Evolutionary conservation across 2,888 invertebrate species (phyloP), one percentile per base, ranked within the genome.

Genomic region (Dioctria rufipes): DNA sequence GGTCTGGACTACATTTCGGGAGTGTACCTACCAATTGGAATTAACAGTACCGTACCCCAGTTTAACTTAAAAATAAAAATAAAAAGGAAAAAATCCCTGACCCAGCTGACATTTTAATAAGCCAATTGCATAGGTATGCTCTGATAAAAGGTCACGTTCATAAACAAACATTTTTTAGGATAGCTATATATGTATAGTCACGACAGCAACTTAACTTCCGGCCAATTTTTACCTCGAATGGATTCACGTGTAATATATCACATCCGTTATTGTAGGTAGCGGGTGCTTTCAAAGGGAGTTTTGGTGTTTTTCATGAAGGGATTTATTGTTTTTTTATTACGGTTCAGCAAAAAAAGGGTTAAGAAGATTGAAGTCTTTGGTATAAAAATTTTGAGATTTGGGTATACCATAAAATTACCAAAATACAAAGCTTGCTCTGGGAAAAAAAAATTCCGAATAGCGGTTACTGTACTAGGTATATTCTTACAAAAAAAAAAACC

Each of bases 321-420:
- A 73, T 80, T 73, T 73, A 73, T 73, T 73, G 73, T 73, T 80
- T 69, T 80, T 80, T 80, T 80, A 80, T 80, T 80, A 54, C 80
- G 80, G 73, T 80, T 54, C 6, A 80, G 65, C 42, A 40, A 80
- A n/a, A 80, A 75, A 80, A 80, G 80, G 80, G 80, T 69, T 80
- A 80, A 80, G 80, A 60, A 71, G 80, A 80, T 80, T 80, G 58
- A 69, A 80, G 71, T 46, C 80, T 60, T 69, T 71, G 60, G 79
- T 39, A 63, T 25, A 25, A 63, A 63, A 73, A 77, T 77, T 77
- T 77, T 46, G n/a, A 77, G 77, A 77, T 77, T 77, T 77, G 77
- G 77, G 77, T 63, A 46, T 39, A 40, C 77, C 63, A 77, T 77
- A 77, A 77, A 77, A 77, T 77, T 77, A 77, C 77, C 46, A 63